Evolutionary conservation across 2,888 invertebrate genomes (phyloP), one percentile per base, ranked within the genome.

Genomic region (Acheta domesticus): DNA sequence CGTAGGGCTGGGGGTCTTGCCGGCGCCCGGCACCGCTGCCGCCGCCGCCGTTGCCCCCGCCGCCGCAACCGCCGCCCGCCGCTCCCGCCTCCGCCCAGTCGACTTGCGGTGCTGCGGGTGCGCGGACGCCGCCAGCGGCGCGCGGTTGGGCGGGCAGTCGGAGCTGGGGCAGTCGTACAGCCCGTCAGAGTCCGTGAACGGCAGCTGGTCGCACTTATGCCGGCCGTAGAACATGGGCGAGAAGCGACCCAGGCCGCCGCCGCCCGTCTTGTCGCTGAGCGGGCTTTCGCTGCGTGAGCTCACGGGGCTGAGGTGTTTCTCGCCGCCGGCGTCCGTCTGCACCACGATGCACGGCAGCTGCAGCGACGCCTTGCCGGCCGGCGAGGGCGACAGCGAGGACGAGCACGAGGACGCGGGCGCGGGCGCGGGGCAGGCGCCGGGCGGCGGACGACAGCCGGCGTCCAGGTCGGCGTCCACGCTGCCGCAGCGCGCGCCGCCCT

Each of bases 251-350:
- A 92, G 86, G 75, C 77, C 79, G 75, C 21, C 74, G 75, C 77
- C 80, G 73, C 21, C 79, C 50, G 92, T 92, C 84, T 91, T 91
- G 85, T 94, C 93, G 86, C 93, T 93, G 77, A 94, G 87, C 14
- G 94, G 93, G 86, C 93, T 93, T 85, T 94, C 94, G 84, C 93
- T 93, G 83, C 93, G 89, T 20, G 93, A 94, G 86, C 93, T 93
- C 80, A 93, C 93, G 11, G 93, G 93, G 84, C 93, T 93, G 36
- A 80, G 77, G 20, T 79, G 79, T 23, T 79, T 79, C 20, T 82
- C 83, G n/a, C 77, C 81, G 62, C 85, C 84, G 48, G 85, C 83
- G 82, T 90, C 90, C 36, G 88, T 86, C 84, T 90, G 89, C 79
- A 91, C 89, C 73, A 90, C 88, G 83, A 91, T 91, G 0, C 92